A percentile compares a stretch with the other conserved stretches of the same genome.
phyloP scores from a whole-genome alignment of 2,113 vertebrate genomes.

The Pluvialis apricaria region DNA sequence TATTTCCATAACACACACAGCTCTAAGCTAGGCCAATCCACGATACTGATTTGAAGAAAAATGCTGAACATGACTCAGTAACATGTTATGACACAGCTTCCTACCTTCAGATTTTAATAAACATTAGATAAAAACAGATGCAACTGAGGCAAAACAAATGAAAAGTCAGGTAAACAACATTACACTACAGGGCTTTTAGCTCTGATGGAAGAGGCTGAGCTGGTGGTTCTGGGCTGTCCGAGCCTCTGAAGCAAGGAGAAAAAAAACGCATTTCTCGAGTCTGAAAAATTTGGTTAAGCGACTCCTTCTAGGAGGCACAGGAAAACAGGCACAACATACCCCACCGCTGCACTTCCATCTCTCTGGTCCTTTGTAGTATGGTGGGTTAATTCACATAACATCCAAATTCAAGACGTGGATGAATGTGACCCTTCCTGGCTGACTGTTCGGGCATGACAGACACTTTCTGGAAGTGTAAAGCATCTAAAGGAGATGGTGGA shows the following conservation, averaged over 20 bases:
- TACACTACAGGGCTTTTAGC: not conserved
- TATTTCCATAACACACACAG: not conserved
- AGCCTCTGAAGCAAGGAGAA: not conserved
- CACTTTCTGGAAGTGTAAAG: not conserved
- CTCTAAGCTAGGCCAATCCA: not conserved
- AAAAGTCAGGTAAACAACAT: not conserved
- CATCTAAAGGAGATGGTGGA: not conserved
- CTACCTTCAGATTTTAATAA: not conserved
- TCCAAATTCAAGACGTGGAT: not conserved
- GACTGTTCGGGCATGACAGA: not conserved
- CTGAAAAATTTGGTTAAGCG: not conserved
- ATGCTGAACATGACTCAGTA: not conserved
- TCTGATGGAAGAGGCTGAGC: not conserved
- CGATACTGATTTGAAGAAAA: not conserved
- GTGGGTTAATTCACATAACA: not conserved
- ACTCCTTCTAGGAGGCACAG: not conserved
- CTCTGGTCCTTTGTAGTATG: not conserved
- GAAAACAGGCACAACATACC: not conserved
- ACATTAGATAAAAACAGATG: not conserved
- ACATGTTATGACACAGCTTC: not conserved
- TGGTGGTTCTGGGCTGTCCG: not conserved
- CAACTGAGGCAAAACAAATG: not conserved
- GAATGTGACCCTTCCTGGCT: not conserved
- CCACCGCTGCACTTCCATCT: not conserved
- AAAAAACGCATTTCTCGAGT: not conserved